Evolutionary conservation across 2,888 invertebrate genomes (phyloP).

Genomic region (Merodon equestris): DNA sequence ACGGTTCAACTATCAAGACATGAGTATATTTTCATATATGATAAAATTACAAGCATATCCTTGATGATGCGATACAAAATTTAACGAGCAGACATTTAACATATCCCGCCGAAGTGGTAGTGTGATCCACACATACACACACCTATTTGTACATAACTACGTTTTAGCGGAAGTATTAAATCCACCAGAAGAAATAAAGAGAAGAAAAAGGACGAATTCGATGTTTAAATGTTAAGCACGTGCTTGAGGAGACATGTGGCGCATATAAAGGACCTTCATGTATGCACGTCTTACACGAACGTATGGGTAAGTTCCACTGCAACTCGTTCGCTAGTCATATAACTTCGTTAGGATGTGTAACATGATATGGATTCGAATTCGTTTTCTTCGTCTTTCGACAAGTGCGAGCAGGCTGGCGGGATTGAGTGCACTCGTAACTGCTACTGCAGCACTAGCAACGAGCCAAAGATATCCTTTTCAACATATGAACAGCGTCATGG

Average conservation of each 20-base stretch:
- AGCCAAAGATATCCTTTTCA: constrained; percentile 17
- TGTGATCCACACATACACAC: neutral
- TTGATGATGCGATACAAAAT: constrained; percentile 22
- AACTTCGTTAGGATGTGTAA: constrained; percentile 60
- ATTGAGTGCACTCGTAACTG: constrained; percentile 40
- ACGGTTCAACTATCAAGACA: constrained; percentile 7
- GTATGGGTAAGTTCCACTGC: neutral
- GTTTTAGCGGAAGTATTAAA: constrained; percentile 5
- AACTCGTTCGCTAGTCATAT: constrained; percentile 30
- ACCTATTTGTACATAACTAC: neutral
- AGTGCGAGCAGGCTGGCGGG: constrained; percentile 18
- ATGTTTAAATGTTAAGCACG: constrained; percentile 60
- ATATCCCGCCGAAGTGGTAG: constrained; percentile 31
- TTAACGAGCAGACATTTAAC: constrained; percentile 30
- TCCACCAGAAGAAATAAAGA: constrained; percentile 1
- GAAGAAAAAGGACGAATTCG: neutral
- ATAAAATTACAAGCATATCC: constrained; percentile 32
- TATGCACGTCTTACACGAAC: neutral
- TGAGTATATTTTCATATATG: constrained; percentile 20
- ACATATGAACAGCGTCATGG: constrained; percentile 14
- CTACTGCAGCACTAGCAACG: constrained; percentile 14
- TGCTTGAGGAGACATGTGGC: constrained; percentile 50
- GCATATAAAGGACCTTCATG: neutral
- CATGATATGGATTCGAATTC: constrained; percentile 29
- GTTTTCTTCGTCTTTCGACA: constrained; percentile 9